These are phyloP conservation scores for Thymelicus sylvestris DNA, from an alignment of 2,888 invertebrate species.

Conservation along the genomic window DNA sequence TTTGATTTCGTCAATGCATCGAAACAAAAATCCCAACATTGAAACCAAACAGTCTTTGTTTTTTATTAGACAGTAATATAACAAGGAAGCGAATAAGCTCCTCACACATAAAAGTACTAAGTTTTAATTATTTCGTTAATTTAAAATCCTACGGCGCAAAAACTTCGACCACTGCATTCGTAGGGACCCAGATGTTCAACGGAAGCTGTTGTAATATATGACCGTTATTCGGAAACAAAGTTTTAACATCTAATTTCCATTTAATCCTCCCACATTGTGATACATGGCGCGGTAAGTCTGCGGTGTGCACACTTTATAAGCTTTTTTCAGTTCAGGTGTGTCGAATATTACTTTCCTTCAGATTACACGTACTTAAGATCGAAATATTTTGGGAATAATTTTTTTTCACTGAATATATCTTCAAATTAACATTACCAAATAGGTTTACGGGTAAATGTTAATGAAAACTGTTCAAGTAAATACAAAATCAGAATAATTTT, in stretches of 20 bases:
- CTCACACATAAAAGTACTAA: conserved; percentile 25
- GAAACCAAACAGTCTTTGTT: background rate
- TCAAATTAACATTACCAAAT: no score
- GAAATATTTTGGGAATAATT: no score
- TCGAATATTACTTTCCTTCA: conserved; percentile 20
- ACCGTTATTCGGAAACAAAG: conserved; percentile 74
- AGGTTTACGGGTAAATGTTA: no score
- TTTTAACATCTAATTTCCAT: conserved; percentile 69
- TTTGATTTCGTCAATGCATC: background rate
- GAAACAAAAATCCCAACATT: background rate
- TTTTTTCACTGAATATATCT: no score
- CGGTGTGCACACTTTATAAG: conserved; percentile 20
- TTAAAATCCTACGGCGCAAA: conserved; percentile 55
- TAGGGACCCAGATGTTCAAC: conserved; percentile 68
- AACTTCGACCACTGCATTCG: conserved; percentile 61
- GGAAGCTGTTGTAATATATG: conserved; percentile 70
- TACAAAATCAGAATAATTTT: no score
- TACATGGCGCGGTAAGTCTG: conserved; percentile 34
- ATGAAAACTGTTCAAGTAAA: no score
- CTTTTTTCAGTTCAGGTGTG: conserved; percentile 31
- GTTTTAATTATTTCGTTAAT: conserved; percentile 37
- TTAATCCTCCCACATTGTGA: conserved; percentile 61
- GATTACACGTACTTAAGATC: no score
- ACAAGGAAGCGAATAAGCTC: background rate
- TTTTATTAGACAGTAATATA: background rate